phyloP scores from a whole-genome alignment of 2,888 invertebrate species.

The Ophion slaviceki region DNA sequence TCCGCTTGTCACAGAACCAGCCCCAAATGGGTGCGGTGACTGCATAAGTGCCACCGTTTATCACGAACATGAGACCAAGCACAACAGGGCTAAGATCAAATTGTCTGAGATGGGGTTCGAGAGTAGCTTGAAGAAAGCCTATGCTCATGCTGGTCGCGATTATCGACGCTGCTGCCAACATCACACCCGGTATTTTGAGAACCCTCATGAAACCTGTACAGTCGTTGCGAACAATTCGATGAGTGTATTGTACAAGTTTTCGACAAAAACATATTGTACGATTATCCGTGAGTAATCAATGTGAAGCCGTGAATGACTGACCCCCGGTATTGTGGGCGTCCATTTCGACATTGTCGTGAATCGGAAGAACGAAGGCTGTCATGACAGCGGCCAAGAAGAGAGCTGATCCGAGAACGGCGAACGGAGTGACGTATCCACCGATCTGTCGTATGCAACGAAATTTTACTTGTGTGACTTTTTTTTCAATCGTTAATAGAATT shows the following conservation, averaged over 20 bases:
- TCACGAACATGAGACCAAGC: conserved; percentile 92
- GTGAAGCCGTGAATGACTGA: conserved; percentile 81
- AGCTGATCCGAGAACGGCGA: conserved; percentile 90
- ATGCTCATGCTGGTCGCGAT: conserved; percentile 92
- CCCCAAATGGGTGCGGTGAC: conserved; percentile 92
- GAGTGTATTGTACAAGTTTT: too few relatives aligned
- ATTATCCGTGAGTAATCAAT: background rate
- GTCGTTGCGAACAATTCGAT: background rate
- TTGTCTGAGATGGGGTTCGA: conserved; percentile 93
- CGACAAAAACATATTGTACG: background rate
- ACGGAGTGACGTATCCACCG: conserved; percentile 92
- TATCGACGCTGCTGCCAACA: conserved; percentile 89
- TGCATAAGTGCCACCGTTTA: conserved; percentile 93
- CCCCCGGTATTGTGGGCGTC: conserved; percentile 86
- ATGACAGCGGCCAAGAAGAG: conserved; percentile 91
- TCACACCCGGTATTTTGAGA: conserved; percentile 90
- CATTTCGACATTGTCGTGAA: conserved; percentile 86
- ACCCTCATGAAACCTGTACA: conserved; percentile 87
- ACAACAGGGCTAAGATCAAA: conserved; percentile 89
- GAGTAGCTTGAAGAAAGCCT: conserved; percentile 94
- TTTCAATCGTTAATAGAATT: background rate
- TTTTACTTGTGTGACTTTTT: background rate
- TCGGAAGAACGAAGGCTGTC: conserved; percentile 90
- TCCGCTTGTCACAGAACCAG: conserved; percentile 90
- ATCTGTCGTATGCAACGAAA: conserved; percentile 79